A percentile compares a stretch with the other conserved stretches of the same genome.
Conservation (phyloP, 2,888 invertebrate species). For the Gymnosoma rotundatum region DNA sequence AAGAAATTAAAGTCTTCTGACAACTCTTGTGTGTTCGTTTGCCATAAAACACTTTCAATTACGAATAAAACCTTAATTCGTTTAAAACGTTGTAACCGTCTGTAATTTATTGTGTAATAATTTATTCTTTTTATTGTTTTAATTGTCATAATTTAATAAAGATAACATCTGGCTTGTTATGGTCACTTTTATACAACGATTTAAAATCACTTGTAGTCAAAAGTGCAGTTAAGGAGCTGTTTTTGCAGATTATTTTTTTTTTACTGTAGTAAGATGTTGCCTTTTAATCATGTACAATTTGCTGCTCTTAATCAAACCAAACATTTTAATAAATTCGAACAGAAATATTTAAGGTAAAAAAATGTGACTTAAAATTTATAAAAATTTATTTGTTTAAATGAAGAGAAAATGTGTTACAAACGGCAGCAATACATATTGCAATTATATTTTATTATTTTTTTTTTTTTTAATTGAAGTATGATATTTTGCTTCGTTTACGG, state of each 20-base stretch:
- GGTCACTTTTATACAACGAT: constrained; percentile 6
- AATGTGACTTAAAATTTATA: not conserved
- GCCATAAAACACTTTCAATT: constrained; percentile 47
- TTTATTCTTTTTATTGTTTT: constrained; percentile 31
- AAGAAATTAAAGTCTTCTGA: constrained; percentile 1
- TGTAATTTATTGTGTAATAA: not conserved
- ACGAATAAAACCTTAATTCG: constrained; percentile 39
- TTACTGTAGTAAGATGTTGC: constrained; percentile 74
- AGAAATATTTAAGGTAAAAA: constrained; percentile 76
- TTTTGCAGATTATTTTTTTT: not conserved
- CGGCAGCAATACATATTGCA: no score
- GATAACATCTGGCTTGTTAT: not conserved
- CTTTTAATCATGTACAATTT: constrained; percentile 79
- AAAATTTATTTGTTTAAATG: not conserved
- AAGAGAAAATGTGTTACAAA: no score
- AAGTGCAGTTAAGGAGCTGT: not conserved
- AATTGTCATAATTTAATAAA: constrained; percentile 23
- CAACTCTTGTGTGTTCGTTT: constrained; percentile 5
- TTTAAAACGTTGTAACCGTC: constrained; percentile 22
- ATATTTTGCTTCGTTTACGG: no score
- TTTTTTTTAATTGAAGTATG: no score
- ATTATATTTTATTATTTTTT: no score
- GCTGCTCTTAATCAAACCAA: constrained; percentile 71
- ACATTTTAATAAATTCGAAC: constrained; percentile 73
- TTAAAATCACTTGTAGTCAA: not conserved